Base-by-base conservation (phyloP, 1,140 invertebrate species). In the Pachypeltis micranthus region DNA sequence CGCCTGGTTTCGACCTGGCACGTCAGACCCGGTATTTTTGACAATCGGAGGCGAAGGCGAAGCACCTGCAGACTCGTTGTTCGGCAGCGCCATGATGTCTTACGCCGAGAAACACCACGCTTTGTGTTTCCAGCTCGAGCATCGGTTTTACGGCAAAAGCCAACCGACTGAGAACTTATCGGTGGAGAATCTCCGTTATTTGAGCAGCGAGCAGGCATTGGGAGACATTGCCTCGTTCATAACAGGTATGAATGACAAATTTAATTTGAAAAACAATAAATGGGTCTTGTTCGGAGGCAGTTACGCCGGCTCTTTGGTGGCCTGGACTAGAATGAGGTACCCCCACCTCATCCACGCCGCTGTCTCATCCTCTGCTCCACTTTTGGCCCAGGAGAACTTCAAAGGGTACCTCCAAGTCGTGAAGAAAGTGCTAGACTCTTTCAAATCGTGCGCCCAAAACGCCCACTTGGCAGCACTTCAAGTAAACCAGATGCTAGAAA, bases 271-370 rank as follows among this genome's bases (percentile, higher is more conserved):
- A n/a, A 71, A 77, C 23, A 81, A 81, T n/a, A 92, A 91, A 77
- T 94, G 91, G 88, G 85, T 97, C 63, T 84, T 84, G 1, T 95
- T 96, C 74, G 93, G 94, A 27, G 93, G 93, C 1, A 94, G 90
- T 0, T 97, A 97, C 75, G 86, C 92, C 1, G 93, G 93, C 54
- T 88, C 87, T 1, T 74, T 96, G 44, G 88, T 91, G 16, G 93
- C 92, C 7, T 96, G 93, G 93, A 78, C 90, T 58, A 77, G 93
- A 59, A 72, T 84, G 7, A 96, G 95, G 74, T 96, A 94, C 76
- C 91, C 93, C 1, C 85, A 96, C 77, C 76, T 96, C 2, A 83
- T 94, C 1, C 77, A 90, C 73, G 88, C 84, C 1, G 82, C 92
- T 39, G 83, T 96, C 2, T 92, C 91, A 19, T 81, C 88, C 0